Conservation (phyloP, 2,888 invertebrate genomes). For the Lottia gigantea region DNA sequence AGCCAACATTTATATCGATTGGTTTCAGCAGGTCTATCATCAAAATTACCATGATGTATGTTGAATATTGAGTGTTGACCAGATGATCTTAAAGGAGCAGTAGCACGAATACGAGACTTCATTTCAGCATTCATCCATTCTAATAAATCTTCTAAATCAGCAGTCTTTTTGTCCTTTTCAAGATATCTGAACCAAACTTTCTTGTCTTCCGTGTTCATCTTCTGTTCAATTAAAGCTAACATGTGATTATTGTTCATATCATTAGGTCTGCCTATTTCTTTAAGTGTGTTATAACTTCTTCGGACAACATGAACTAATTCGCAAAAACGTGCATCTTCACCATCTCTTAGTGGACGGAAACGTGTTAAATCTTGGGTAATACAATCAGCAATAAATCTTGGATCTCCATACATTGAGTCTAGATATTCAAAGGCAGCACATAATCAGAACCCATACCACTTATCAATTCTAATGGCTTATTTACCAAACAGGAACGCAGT, state of each 20-base stretch:
- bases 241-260: slow-evolving; percentile 5
- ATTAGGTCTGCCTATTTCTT: background rate
- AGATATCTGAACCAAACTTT: background rate
- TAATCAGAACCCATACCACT: too few species aligned
- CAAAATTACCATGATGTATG: too few species aligned
- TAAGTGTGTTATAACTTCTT: slow-evolving; percentile 7
- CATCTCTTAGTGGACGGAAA: background rate
- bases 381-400: too few species aligned
- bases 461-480: too few species aligned
- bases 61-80: background rate
- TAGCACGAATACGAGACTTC: background rate
- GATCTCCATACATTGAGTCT: too few species aligned
- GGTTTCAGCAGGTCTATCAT: too few species aligned
- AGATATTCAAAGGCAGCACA: too few species aligned
- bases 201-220: background rate
- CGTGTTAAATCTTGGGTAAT: background rate
- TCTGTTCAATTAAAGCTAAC: background rate
- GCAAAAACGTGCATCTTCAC: background rate
- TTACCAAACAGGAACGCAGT: background rate
- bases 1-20: too few species aligned
- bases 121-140: background rate
- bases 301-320: background rate
- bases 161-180: background rate
- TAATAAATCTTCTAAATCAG: background rate
- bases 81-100: background rate